Evolutionary conservation across 2,888 invertebrate species (phyloP), one percentile per base, ranked within the genome.

Genomic region (Bhutanitis thaidina): DNA sequence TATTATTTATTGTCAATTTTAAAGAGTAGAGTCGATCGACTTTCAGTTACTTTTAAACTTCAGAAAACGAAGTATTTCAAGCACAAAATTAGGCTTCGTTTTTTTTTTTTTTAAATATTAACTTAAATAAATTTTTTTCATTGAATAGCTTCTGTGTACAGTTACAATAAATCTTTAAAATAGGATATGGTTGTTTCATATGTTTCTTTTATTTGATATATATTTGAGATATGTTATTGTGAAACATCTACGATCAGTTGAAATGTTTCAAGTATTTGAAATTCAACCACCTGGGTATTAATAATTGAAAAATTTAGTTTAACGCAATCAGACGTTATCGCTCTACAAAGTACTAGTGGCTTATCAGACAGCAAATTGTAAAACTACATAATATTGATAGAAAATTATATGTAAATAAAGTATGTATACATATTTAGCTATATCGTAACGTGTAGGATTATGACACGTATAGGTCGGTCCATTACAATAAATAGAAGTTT

Each of bases 341-440:
- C 65, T 71, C 79, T 77, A 61, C 67, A 75, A 77, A 69, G 61
- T 29, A 44, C 34, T 5, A 68, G 74, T 75, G 77, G 74, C 64
- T 74, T 62, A 77, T 71, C 75, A 78, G 77, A 78, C 74, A 77
- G 69, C 80, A 79, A 83, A 71, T 80, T 84, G 81, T 85, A 85
- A 81, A 82, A 71, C 83, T 86, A 86, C 81, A 71, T 78, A 85
- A 87, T 85, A 87, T 84, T 71, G 80, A 74, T 89, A 83, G 77
- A 88, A 84, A 84, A 85, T 86, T 78, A 87, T 82, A 80, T 70
- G 66, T 68, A 71, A 76, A 74, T 77, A 81, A 80, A 80, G 70
- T 74, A 78, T 80, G 72, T 82, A 75, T 77, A 80, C 74, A 79
- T 74, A 80, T 78, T 61, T 76, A 62, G 77, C 76, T 82, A 80